These are phyloP conservation scores for Phytoseiulus persimilis DNA, from an alignment of 2,888 invertebrate species.

Conservation along the genomic window DNA sequence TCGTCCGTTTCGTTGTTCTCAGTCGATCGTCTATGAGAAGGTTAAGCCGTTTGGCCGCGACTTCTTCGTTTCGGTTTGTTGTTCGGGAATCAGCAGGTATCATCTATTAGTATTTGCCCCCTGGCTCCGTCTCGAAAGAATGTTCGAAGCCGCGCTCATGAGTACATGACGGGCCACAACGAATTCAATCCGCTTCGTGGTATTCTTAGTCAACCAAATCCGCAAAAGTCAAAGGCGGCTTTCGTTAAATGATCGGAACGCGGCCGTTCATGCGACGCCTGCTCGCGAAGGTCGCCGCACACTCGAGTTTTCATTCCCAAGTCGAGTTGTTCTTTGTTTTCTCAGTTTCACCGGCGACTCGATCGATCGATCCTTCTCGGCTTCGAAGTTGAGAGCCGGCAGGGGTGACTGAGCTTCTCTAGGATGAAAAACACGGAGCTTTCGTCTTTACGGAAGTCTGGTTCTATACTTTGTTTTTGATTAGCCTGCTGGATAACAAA, in stretches of 20 bases:
- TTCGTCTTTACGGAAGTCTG: too few relatives aligned
- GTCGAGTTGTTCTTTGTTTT: background rate
- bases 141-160: background rate
- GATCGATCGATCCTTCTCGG: too few relatives aligned
- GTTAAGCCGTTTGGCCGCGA: background rate
- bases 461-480: background rate
- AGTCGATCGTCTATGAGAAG: background rate
- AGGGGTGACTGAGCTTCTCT: too few relatives aligned
- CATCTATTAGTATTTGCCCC: background rate
- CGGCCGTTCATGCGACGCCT: too few relatives aligned
- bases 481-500: background rate
- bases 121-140: background rate
- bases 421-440: too few relatives aligned
- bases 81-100: background rate
- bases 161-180: background rate
- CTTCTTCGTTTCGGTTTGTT: background rate
- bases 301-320: background rate
- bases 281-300: background rate
- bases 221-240: background rate
- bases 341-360: too few relatives aligned
- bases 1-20: background rate
- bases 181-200: background rate
- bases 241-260: background rate
- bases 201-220: background rate
- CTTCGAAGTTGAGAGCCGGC: too few relatives aligned